Base-by-base conservation (phyloP, 1,140 invertebrate species). In the Pristionchus pacificus region DNA sequence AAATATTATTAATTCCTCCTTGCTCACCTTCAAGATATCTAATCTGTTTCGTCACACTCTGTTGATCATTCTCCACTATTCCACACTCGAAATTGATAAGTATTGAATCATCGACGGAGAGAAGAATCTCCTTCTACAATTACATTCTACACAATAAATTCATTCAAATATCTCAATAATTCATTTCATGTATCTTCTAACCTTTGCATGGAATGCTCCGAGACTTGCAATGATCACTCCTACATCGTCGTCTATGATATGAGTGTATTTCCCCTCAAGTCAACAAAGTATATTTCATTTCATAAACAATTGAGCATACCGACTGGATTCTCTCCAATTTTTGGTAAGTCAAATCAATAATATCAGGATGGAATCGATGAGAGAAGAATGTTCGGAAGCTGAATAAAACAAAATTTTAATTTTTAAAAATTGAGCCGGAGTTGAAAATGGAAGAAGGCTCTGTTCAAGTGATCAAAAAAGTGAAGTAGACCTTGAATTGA, bases 311-410 rank as follows among this genome's bases (percentile, higher is more conserved):
- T n/a, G n/a, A n/a, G n/a, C n/a, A n/a, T n/a, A n/a, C n/a, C n/a
- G n/a, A n/a, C n/a, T n/a, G n/a, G n/a, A n/a, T n/a, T n/a, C n/a
- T n/a, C n/a, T n/a, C 57, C 19, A 73, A 19, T 13, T 67, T n/a
- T 6, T 74, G 63, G 13, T 49, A 55, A 2, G 63, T 72, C 30
- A 58, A 29, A n/a, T 77, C 68, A 25, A 78, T 63, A 14, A 78
- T 63, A 49, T 76, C 75, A 1, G 64, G 65, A 25, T 76, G 78
- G 68, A 70, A 78, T 10, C 66, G 70, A 65, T 78, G 77, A 29
- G 78, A 63, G 76, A 78, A 78, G 72, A 79, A 78, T 67, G 79
- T 78, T 49, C 77, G 78, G 64, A 71, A 78, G 38, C 77, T 78
- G 66, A 61, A 78, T n/a, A 79, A 24, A 55, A 19, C 25, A 2